Evolutionary conservation across 2,888 invertebrate species (phyloP), one percentile per base, ranked within the genome.

Genomic region (Petrolisthes cinctipes): DNA sequence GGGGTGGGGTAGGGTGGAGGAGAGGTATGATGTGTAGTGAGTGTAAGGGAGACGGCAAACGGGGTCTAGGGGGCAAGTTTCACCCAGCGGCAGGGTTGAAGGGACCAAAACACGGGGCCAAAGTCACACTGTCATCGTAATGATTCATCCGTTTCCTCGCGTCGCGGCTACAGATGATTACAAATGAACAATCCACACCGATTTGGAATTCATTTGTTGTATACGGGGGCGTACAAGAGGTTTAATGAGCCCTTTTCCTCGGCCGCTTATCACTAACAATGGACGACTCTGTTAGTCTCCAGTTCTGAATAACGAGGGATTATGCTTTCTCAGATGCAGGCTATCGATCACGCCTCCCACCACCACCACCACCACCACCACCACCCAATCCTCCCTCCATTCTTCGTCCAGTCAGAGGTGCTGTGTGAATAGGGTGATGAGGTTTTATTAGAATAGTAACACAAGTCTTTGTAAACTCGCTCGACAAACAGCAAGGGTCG

Each of bases 391-490:
- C 83, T 83, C 61, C 61, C 75, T n/a, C 85, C 73, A 81, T 86
- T 86, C 81, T 86, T 81, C 79, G 81, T 81, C 85, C 73, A 73
- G 85, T 86, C 85, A 81, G 85, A 86, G 85, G 61, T 86, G 81
- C 61, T 86, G 85, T 86, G 85, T 86, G 85, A 81, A 81, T 86
- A 86, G 85, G 85, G 85, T 86, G 85, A 86, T 86, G 85, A 86
- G 85, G 85, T 81, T 86, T 86, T 86, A 86, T 86, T 86, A 86
- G 85, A 81, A 86, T 23, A 86, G 85, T 86, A 86, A 86, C 85
- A 81, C 73, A 81, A 86, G 73, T 86, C 85, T 86, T 81, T 81
- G 85, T 81, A 86, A 86, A 86, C 85, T 81, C 78, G 81, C 81
- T 86, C 85, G 37, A 86, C 85, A 86, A 86, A 86, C 85, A 86